Conservation (phyloP, 2,888 invertebrate species). For the Eumerus sabulonum region DNA sequence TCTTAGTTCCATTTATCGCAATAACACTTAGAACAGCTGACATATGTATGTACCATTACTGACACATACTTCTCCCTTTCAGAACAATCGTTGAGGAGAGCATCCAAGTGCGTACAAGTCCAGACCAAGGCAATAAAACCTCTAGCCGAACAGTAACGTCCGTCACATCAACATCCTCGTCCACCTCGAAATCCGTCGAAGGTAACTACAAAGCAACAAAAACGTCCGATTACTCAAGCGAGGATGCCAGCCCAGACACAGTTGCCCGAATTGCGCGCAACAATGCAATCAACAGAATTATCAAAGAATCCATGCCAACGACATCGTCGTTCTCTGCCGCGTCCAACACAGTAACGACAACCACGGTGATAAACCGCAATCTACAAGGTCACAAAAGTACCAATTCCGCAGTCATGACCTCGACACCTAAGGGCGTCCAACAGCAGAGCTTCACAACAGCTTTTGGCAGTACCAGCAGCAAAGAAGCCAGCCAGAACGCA, state of each 20-base stretch:
- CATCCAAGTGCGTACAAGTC: constrained; percentile 72
- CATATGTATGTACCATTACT: too few species aligned
- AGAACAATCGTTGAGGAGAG: constrained; percentile 78
- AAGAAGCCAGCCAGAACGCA: constrained; percentile 75
- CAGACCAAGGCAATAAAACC: constrained; percentile 65
- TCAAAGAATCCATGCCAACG: constrained; percentile 1
- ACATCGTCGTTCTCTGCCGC: constrained; percentile 35
- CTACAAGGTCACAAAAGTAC: constrained; percentile 61
- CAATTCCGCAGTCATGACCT: constrained; percentile 45
- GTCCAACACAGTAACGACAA: constrained; percentile 40
- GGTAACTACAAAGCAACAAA: constrained; percentile 65
- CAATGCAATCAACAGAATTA: constrained; percentile 26
- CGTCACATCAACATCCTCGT: constrained; percentile 63
- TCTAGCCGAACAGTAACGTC: constrained; percentile 52
- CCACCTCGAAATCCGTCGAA: constrained; percentile 45
- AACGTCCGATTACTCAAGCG: constrained; percentile 82
- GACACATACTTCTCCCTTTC: constrained; percentile 16
- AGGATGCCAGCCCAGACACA: constrained; percentile 78
- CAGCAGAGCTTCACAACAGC: constrained; percentile 51
- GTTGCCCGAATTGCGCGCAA: constrained; percentile 52
- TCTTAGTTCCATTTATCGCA: too few species aligned
- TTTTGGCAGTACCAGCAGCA: constrained; percentile 56
- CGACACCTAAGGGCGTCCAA: constrained; percentile 51
- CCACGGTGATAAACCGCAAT: constrained; percentile 70
- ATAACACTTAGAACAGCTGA: too few species aligned